Evolutionary conservation across 2,888 invertebrate species (phyloP).

Genomic region (Lasioglossum vierecki): DNA sequence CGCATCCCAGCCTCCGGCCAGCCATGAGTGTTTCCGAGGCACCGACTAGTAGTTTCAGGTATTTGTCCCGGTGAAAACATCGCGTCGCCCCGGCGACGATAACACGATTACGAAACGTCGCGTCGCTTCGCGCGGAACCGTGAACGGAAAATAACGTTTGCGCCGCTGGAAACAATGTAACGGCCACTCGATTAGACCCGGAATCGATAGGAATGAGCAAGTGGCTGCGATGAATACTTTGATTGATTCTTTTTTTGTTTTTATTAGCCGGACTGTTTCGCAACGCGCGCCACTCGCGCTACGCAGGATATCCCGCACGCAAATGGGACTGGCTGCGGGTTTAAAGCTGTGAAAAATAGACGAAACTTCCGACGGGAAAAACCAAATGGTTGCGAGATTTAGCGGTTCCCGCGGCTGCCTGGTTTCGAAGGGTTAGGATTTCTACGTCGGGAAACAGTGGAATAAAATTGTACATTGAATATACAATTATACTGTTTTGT

Average conservation of each 20-base stretch:
- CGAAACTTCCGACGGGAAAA: neutral
- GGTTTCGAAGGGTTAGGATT: neutral
- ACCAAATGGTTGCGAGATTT: neutral
- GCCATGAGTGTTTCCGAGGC: conserved; percentile 11
- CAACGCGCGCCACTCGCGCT: neutral
- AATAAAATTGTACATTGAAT: too few relatives aligned
- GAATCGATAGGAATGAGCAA: conserved; percentile 28
- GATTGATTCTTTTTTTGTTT: neutral
- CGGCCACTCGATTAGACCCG: conserved; percentile 27
- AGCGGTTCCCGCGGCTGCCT: neutral
- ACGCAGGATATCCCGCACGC: neutral
- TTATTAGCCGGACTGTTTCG: neutral
- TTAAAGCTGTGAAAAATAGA: neutral
- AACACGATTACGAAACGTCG: conserved; percentile 45
- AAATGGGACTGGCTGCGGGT: neutral
- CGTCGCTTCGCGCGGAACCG: neutral
- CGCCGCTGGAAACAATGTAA: conserved; percentile 41
- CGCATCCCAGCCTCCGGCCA: neutral
- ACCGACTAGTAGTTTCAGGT: conserved; percentile 28
- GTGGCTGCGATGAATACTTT: neutral
- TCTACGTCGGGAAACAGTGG: neutral
- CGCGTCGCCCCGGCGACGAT: conserved; percentile 18
- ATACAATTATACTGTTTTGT: too few relatives aligned
- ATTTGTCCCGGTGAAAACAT: conserved; percentile 41
- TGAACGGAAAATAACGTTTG: conserved; percentile 43